Percentiles rank a stretch among this genome's conserved stretches.
Conservation (phyloP, 1,140 invertebrate genomes). For the Pseudomyrmex dendroicus region DNA sequence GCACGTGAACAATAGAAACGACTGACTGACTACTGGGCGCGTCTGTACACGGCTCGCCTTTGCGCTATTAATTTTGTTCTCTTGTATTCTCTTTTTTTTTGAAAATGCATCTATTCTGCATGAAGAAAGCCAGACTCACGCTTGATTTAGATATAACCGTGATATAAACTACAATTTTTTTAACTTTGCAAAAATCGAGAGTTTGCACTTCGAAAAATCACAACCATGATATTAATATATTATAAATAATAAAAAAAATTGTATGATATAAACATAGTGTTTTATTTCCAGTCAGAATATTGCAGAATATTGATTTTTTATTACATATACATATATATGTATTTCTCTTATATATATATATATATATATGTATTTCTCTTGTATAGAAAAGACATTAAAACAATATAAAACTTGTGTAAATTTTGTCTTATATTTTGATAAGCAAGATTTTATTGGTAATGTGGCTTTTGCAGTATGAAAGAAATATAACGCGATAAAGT, state of each 20-base stretch:
- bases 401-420: neutral
- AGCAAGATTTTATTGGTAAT: constrained; percentile 1
- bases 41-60: constrained; percentile 7
- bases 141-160: constrained; percentile 15
- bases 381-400: too few relatives aligned
- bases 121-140: neutral
- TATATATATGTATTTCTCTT: too few relatives aligned
- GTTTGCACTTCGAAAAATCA: neutral
- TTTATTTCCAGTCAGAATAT: too few relatives aligned
- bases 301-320: too few relatives aligned
- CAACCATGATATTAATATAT: too few relatives aligned
- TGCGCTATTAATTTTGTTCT: constrained; percentile 42
- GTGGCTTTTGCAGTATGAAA: constrained; percentile 23
- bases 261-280: too few relatives aligned
- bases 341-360: too few relatives aligned
- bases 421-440: constrained; percentile 1
- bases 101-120: constrained; percentile 4
- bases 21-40: constrained; percentile 44
- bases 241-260: too few relatives aligned
- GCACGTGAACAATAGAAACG: constrained; percentile 40
- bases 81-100: neutral
- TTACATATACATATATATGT: too few relatives aligned
- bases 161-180: constrained; percentile 9
- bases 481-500: constrained; percentile 37
- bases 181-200: neutral